Evolutionary conservation across 2,113 vertebrate species (phyloP).

Genomic region (Istiophorus platypterus): DNA sequence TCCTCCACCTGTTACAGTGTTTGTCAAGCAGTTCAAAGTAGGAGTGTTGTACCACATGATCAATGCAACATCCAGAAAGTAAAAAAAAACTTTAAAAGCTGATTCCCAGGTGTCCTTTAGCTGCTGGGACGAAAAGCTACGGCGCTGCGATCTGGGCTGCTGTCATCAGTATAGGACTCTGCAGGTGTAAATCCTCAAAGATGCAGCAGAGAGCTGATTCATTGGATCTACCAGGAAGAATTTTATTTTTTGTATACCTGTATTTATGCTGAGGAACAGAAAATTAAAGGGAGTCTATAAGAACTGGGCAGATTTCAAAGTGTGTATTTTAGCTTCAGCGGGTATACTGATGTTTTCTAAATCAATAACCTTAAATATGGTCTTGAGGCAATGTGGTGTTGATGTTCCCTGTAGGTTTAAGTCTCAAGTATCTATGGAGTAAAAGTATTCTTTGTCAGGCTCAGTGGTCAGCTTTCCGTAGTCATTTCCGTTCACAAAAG

Average conservation of each 20-base stretch:
- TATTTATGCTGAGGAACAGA: background rate
- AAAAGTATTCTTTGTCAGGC: slow-evolving; percentile 62
- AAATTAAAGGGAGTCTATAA: background rate
- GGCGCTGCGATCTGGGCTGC: background rate
- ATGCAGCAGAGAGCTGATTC: background rate
- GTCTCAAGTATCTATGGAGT: slow-evolving; percentile 59
- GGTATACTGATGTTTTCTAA: slow-evolving; percentile 35
- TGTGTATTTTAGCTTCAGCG: background rate
- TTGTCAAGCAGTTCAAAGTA: slow-evolving; percentile 22
- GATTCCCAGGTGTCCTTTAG: background rate
- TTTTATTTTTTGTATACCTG: background rate
- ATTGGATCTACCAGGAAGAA: background rate
- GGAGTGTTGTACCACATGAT: background rate
- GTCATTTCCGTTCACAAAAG: slow-evolving; percentile 68
- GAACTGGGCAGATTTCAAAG: background rate
- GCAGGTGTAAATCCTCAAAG: background rate
- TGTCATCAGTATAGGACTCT: background rate
- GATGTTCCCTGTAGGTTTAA: slow-evolving; percentile 55
- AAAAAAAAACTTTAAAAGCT: background rate
- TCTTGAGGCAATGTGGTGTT: slow-evolving; percentile 12
- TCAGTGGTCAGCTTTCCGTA: slow-evolving; percentile 59
- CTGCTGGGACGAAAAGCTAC: background rate
- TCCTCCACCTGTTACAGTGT: slow-evolving; percentile 48
- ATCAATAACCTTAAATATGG: slow-evolving; percentile 27
- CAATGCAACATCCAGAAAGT: background rate